Base-by-base conservation (phyloP, 2,888 invertebrate genomes). In the Arctia plantaginis region DNA sequence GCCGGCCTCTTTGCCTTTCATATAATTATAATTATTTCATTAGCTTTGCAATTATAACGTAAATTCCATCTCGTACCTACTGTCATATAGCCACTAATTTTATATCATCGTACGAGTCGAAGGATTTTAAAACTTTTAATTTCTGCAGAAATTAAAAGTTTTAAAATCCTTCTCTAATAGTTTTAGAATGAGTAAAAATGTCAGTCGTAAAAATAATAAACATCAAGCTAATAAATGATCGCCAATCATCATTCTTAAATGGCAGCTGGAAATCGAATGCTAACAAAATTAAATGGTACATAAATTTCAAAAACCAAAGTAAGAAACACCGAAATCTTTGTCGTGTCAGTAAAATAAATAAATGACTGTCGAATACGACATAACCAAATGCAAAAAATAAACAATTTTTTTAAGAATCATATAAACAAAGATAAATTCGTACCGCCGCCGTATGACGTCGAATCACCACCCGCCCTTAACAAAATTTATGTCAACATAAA, bases 21-120 rank as follows among this genome's bases (percentile, higher is more conserved):
- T 91, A 92, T 94, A 93, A 94, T 95, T 95, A 94, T 94, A 95
- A 95, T 95, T 94, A 94, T 94, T 94, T 92, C 94, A 94, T 95
- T 95, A 95, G 92, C 91, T 88, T 89, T 87, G 92, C 91, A 94
- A 93, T 94, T 94, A 93, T 93, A 90, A 90, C 84, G 83, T 89
- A 86, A 92, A 93, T 92, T 91, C 91, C 91, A 87, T 88, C 88
- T 88, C 88, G 87, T 89, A 89, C n/a, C n/a, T n/a, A n/a, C 87
- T 86, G 79, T 80, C 87, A 87, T 84, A 80, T 82, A 86, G 74
- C 85, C 87, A 83, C 82, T 85, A 86, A 83, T 85, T 83, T 77
- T 27, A 75, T 69, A 75, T 77, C 79, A 83, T 78, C 74, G 78
- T 75, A 75, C 68, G 35, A 73, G 47, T 66, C 72, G 13, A 66